These are phyloP conservation scores for Leucopsar rothschildi DNA, from an alignment of 2,113 vertebrate species.

Conservation along the genomic window DNA sequence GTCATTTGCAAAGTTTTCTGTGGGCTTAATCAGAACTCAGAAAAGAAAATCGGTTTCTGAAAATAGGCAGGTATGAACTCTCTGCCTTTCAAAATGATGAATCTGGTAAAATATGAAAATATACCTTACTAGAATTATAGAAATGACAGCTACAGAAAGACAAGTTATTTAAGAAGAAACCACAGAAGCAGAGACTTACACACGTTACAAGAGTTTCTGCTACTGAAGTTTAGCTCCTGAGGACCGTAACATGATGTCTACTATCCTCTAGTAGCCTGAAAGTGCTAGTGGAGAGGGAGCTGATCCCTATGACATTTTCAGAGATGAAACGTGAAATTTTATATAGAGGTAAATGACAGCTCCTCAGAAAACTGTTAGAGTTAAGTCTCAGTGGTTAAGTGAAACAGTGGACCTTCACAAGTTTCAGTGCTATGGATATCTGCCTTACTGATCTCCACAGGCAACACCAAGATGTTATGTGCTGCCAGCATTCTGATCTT, in stretches of 20 bases:
- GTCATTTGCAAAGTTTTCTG: not conserved
- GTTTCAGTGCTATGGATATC: not conserved
- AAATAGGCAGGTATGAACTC: not conserved
- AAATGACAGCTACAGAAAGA: not conserved
- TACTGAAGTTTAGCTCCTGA: not conserved
- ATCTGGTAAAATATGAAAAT: not conserved
- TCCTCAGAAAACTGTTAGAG: not conserved
- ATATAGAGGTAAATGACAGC: not conserved
- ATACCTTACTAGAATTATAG: not conserved
- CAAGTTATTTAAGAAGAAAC: not conserved
- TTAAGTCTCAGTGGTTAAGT: not conserved
- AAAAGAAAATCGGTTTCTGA: not conserved
- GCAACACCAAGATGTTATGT: not conserved
- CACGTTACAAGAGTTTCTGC: not conserved
- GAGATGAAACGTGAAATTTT: not conserved
- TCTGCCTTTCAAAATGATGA: not conserved
- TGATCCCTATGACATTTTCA: not conserved
- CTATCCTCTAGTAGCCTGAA: not conserved
- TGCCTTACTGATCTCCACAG: not conserved
- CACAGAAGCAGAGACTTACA: not conserved
- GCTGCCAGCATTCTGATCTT: not conserved
- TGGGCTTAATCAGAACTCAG: not conserved
- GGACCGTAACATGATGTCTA: fast-evolving
- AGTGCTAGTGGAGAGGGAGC: not conserved
- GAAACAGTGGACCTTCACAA: not conserved